Evolutionary conservation across 2,113 vertebrate species (phyloP), one percentile per base, ranked within the genome.

Genomic region (Brachypodius melanocephalos): DNA sequence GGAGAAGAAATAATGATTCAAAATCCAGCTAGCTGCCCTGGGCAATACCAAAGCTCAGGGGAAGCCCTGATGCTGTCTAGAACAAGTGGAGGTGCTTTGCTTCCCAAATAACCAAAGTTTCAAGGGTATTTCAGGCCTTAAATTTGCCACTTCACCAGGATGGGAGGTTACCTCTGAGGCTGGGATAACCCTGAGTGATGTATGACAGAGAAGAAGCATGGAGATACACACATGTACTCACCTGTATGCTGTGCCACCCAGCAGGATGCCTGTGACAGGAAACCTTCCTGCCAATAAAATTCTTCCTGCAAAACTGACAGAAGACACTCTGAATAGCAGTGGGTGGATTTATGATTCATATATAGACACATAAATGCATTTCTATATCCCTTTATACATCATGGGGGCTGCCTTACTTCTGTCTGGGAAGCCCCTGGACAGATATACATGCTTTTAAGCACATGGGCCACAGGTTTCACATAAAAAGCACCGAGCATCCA

Each of bases 221-320:
- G 32, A 57, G 28, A 48, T 32, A 2, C 14, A 14, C 10, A 18
- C 24, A 28, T 2, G 2, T 17, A 25, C 26, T 61, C 7, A 5
- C n/a, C 78, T 52, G 51, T 4, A 25, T 0, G 0, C 26, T 2
- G 1, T 49, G 61, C 32, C 67, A 34, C 1, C 1, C n/a, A 48
- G 75, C 62, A 85, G 49, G 46, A 48, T 40, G 36, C 42, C 46
- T 17, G 8, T 2, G 3, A 55, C 38, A 76, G 46, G n/a, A 61
- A 31, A 16, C 14, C n/a, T 72, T 68, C 66, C 69, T 49, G 20
- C 46, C 42, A 66, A 55, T 42, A 12, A 46, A 81, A 82, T 40
- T 75, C n/a, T 52, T 21, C 21, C n/a, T 6, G 4, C 25, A 61
- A 59, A 74, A 61, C 2, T 40, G 58, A 49, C 32, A 83, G 40